Evolutionary conservation across 2,797 vertebrate species (phyloP), one percentile per base, ranked within the genome.

Genomic region (Aldrovandia affinis): DNA sequence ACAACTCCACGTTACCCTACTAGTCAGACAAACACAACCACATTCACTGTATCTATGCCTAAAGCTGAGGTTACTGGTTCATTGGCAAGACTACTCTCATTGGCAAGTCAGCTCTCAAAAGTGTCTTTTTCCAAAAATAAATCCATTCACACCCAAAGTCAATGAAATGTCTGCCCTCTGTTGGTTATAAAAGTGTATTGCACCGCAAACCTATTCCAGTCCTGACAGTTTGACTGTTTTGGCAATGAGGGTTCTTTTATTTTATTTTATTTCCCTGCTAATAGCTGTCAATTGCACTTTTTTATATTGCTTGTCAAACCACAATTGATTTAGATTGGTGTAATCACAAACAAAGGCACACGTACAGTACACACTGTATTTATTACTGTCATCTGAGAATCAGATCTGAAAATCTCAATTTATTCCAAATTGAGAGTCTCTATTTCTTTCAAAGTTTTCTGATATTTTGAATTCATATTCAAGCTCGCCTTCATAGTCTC

Each of bases 1-100:
- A 97, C 88, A 96, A 97, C 93, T 95, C 96, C 85, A 93, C 96
- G 88, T 94, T 96, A 90, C 94, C 94, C 0, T 97, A 97, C 90
- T 98, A 96, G 93, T 82, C 80, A 30, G 92, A 44, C 5, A 85
- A 87, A 95, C 94, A 93, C 93, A 90, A 93, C 94, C 93, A 89
- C 90, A 90, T 90, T 90, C 44, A 83, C 87, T 91, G 88, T 91
- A 91, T 90, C 86, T 93, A 90, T 83, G 86, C 59, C 90, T 88
- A 84, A 89, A 28, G 81, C 50, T 84, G 90, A 89, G 28, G 91
- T 91, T 91, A 55, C 92, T 80, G 92, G 91, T 93, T 94, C 84
- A 85, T 61, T 90, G 92, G 93, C 92, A 92, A 92, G 89, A 92
- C 92, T 89, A 92, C 85, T 89, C 90, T 84, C 88, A 85, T 36